phyloP scores from a whole-genome alignment of 92 coral and sea anemone species.

The Epizoanthus ramosus region DNA sequence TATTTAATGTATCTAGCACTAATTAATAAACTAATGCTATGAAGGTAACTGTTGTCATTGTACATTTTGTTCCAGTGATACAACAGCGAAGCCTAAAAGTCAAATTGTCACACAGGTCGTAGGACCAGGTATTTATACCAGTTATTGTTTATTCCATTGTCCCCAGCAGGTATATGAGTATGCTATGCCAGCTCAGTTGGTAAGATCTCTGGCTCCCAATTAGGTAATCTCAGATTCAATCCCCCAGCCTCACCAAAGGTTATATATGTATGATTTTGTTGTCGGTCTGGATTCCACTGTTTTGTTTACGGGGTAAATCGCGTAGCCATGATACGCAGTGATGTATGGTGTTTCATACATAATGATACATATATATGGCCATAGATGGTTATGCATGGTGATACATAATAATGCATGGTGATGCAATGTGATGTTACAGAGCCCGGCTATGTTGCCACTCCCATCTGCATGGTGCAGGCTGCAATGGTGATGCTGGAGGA shows the following conservation, averaged over 20 bases:
- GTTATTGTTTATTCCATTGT: not conserved
- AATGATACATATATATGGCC: not conserved
- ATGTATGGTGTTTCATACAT: too few relatives aligned
- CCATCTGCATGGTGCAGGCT: constrained; percentile 98
- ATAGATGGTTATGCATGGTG: too few relatives aligned
- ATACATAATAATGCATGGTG: not conserved
- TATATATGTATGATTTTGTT: too few relatives aligned
- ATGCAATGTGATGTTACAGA: constrained; percentile 48
- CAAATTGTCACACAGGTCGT: constrained; percentile 79
- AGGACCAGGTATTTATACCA: constrained; percentile 79
- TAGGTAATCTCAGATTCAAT: too few relatives aligned
- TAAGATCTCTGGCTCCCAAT: too few relatives aligned
- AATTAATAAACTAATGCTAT: not conserved
- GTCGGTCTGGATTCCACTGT: too few relatives aligned
- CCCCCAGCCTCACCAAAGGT: too few relatives aligned
- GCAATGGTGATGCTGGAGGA: constrained; percentile 93
- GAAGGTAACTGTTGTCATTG: not conserved
- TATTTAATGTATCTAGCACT: not conserved
- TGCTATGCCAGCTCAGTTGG: not conserved
- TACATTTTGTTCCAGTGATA: constrained; percentile 50
- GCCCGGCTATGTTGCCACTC: constrained; percentile 90
- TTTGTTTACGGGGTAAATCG: too few relatives aligned
- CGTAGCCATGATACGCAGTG: too few relatives aligned
- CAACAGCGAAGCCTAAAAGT: constrained; percentile 76
- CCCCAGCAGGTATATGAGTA: not conserved